Evolutionary conservation across 2,113 vertebrate species (phyloP), one percentile per base, ranked within the genome.

Genomic region (Macrotis lagotis): DNA sequence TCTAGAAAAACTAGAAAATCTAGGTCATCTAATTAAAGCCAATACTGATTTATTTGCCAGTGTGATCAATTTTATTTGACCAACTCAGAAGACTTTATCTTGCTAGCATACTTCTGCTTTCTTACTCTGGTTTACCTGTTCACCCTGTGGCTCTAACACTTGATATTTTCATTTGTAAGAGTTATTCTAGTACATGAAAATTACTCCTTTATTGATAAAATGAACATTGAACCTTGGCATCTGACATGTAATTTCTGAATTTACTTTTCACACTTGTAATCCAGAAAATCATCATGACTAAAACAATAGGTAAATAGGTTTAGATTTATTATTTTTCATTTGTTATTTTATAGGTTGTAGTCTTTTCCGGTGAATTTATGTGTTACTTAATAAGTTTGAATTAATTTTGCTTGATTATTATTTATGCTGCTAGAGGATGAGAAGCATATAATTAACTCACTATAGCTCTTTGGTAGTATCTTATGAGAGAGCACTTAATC

Each of bases 1-100:
- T 16, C 48, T 95, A 95, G 28, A 94, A 91, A 91, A 93, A 49
- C 14, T 47, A 22, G 49, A 83, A 96, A 96, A 94, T 3, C 22
- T 25, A 44, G 24, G 66, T 91, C 91, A 88, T 50, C 31, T 28
- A 22, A 8, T 90, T 55, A 92, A 93, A 92, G 31, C 48, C 48
- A 92, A 31, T 44, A 25, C 26, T 52, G 9, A 44, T 24, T 12
- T 47, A 55, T 96, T 92, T 92, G 5, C 5, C 92, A 48, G 93
- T 95, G 3, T 52, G 92, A 94, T 83, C 31, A 59, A 7, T 89
- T 83, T 83, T 83, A 83, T 83, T 83, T 83, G 66, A 7, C 24
- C 66, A 44, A 83, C 19, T 44, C n/a, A 44, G 37, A 74, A 74
- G 66, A 44, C n/a, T 44, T 83, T 19, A 83, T 44, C 66, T 83